Base-by-base conservation (phyloP, 1,140 invertebrate genomes). In the Magallana angulata region DNA sequence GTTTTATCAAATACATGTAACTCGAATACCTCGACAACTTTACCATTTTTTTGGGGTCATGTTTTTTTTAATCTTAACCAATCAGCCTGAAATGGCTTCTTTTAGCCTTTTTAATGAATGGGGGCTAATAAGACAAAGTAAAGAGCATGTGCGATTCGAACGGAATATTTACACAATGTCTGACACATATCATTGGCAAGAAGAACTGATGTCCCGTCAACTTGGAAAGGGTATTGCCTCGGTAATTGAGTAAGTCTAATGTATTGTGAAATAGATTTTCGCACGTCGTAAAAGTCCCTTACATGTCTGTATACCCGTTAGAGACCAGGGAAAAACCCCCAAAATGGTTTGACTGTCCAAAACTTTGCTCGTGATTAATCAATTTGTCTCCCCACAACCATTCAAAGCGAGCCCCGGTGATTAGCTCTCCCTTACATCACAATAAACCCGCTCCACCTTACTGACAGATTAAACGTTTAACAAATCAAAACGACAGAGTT, bases 401-500 rank as follows among this genome's bases (percentile, higher is more conserved):
- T 30, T 30, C 24, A 36, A 24, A 76, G 24, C 68, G 24, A 76
- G 68, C 68, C 11, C 24, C 68, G 14, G 36, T 76, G 24, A 76
- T 76, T 76, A 76, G 24, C 68, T 76, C 68, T 24, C 68, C 68
- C n/a, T 76, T 76, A 76, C 68, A 76, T 76, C 68, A 76, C 11
- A 76, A 76, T 76, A 76, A 76, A 76, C 68, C 24, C 36, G 11
- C 36, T 12, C 18, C 24, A 30, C 68, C 68, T 30, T 76, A 12
- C 24, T 76, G 68, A 76, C 68, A 76, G 68, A 76, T 76, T 76
- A 76, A 76, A 76, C 68, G 68, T 76, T 76, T 76, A 76, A 76
- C 68, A 76, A 76, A 76, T 76, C 68, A 76, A 76, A 76, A 76
- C 68, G 68, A 76, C 68, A 76, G 68, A 76, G 68, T 76, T 30